phyloP scores from a whole-genome alignment of 64 coral and sea anemone genomes.

The Dendrophyllia cribrosa region DNA sequence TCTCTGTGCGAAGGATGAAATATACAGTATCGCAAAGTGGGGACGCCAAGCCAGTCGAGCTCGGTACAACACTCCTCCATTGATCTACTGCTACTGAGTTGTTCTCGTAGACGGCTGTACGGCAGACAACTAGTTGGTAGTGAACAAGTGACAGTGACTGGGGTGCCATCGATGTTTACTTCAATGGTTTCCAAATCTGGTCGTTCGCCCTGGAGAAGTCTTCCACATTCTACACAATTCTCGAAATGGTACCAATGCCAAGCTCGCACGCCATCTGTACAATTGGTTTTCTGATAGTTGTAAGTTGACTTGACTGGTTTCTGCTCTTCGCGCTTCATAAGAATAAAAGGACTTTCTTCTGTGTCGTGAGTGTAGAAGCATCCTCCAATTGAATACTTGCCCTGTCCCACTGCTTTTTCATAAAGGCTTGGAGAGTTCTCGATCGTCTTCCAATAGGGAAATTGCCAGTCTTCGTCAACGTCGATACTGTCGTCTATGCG shows the following conservation, averaged over 20 bases:
- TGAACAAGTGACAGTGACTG: constrained; percentile 9
- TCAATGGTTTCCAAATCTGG: not conserved
- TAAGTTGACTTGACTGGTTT: not conserved
- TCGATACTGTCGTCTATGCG: not conserved
- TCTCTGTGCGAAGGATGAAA: constrained; percentile 49
- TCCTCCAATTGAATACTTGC: constrained; percentile 44
- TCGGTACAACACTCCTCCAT: not conserved
- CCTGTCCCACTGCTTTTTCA: constrained; percentile 12
- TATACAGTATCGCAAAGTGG: constrained; percentile 18
- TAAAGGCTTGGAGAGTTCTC: constrained; percentile 54
- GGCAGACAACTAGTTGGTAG: not conserved
- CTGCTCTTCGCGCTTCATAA: not conserved
- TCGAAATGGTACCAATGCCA: constrained; percentile 44
- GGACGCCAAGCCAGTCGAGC: not conserved
- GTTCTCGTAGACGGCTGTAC: not conserved
- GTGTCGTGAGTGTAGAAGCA: constrained; percentile 31
- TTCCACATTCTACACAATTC: constrained; percentile 14
- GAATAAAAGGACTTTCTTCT: constrained; percentile 9
- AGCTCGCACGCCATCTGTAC: constrained; percentile 6
- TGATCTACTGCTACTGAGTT: not conserved
- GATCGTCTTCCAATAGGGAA: constrained; percentile 70
- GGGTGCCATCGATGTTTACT: not conserved
- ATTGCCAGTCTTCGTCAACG: not conserved
- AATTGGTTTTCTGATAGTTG: not conserved
- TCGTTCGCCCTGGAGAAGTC: constrained; percentile 17